Conservation (phyloP, 1,140 invertebrate genomes). For the Gryon sp. region DNA sequence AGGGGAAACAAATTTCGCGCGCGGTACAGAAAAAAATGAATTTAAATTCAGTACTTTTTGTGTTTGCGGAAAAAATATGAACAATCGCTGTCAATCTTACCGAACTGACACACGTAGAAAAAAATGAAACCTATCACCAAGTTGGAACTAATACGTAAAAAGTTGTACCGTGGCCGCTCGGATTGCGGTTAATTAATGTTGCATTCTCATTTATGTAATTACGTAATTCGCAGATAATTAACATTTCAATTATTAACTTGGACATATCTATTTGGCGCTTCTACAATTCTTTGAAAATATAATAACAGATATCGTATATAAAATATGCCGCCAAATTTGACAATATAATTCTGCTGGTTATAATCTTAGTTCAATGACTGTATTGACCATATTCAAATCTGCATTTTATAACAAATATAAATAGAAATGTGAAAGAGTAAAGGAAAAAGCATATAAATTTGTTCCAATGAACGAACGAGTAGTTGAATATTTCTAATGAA, state of each 20-base stretch:
- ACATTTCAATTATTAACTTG: constrained; percentile 7
- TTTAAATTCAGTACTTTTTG: constrained; percentile 49
- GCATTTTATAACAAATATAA: too few species aligned
- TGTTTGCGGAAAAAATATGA: constrained; percentile 47
- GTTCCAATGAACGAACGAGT: too few species aligned
- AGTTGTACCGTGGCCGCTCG: neutral
- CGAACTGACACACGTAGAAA: constrained; percentile 23
- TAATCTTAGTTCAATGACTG: too few species aligned
- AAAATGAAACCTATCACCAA: constrained; percentile 34
- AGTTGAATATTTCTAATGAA: too few species aligned
- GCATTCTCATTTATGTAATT: constrained; percentile 6
- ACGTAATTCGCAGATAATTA: constrained; percentile 14
- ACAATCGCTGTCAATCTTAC: constrained; percentile 52
- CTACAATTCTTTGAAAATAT: neutral
- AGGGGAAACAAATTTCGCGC: constrained; percentile 46
- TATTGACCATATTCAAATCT: too few species aligned
- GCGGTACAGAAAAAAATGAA: constrained; percentile 43
- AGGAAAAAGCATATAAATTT: too few species aligned
- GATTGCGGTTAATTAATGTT: constrained; percentile 1
- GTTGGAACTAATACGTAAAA: constrained; percentile 8
- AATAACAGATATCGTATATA: neutral
- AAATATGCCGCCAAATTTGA: too few species aligned
- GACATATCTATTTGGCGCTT: neutral
- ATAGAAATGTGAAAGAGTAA: too few species aligned
- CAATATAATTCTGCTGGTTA: too few species aligned